A percentile compares a stretch with the other conserved stretches of the same genome.
phyloP scores from a whole-genome alignment of 1,140 invertebrate species.

The Dinothrombium tinctorium region DNA sequence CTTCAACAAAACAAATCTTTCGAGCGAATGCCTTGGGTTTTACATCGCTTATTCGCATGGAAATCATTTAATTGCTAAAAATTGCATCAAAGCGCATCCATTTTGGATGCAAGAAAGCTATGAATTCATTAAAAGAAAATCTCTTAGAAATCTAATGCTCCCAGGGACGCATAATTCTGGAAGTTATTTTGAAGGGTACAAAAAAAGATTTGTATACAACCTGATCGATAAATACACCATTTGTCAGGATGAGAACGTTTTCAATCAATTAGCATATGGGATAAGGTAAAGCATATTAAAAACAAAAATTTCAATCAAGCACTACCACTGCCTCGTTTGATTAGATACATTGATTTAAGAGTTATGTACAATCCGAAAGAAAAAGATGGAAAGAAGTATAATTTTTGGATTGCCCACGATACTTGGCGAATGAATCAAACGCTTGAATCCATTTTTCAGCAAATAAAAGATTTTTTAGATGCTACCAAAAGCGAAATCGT shows the following conservation, averaged over 20 bases:
- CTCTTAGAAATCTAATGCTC: conserved; percentile 29
- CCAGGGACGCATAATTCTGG: conserved; percentile 39
- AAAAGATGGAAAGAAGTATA: conserved; percentile 12
- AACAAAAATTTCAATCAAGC: no score
- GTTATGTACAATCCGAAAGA: conserved; percentile 16
- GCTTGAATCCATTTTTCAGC: conserved; percentile 15
- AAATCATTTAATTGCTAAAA: conserved; percentile 21
- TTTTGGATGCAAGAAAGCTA: conserved; percentile 36
- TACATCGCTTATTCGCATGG: not conserved
- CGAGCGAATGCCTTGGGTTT: not conserved
- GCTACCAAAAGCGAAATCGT: conserved; percentile 18
- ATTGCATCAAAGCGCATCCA: conserved; percentile 35
- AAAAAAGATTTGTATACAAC: not conserved
- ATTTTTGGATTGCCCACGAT: conserved; percentile 20
- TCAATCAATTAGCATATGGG: conserved; percentile 20
- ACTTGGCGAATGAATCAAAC: conserved; percentile 16
- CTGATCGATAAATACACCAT: not conserved
- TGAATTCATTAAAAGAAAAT: conserved; percentile 20
- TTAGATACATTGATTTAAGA: conserved; percentile 19
- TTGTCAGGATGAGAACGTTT: conserved; percentile 19
- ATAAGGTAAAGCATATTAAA: conserved; percentile 9
- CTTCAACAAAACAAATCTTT: no score
- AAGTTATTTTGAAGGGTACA: conserved; percentile 24
- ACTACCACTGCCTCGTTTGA: not conserved
- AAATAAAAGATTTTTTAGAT: conserved; percentile 17